Evolutionary conservation across 2,888 invertebrate species (phyloP).

Genomic region (Laothoe populi): DNA sequence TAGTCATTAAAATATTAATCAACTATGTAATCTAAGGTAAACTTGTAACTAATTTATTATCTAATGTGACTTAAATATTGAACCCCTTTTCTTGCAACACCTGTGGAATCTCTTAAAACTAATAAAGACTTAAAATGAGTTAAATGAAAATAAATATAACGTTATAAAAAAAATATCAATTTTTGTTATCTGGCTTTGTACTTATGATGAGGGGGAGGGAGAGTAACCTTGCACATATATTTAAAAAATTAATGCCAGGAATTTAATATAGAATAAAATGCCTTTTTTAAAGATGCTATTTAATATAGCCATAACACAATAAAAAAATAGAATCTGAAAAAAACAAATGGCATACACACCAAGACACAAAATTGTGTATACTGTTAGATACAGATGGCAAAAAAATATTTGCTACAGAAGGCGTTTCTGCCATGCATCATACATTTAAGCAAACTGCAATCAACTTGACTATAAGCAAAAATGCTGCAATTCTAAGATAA

Average conservation of each 20-base stretch:
- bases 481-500: background rate
- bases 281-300: too few species aligned
- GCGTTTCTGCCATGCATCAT: background rate
- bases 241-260: background rate
- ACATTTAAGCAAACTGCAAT: slow-evolving; percentile 1
- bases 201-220: background rate
- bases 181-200: background rate
- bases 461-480: background rate
- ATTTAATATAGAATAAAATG: too few species aligned
- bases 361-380: background rate
- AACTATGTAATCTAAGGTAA: too few species aligned
- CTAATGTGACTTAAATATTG: too few species aligned
- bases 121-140: background rate
- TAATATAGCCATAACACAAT: background rate
- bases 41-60: too few species aligned
- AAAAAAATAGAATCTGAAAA: background rate
- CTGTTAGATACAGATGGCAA: background rate
- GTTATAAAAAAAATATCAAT: too few species aligned
- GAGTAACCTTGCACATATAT: background rate
- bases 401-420: background rate
- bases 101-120: background rate
- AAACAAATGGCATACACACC: background rate
- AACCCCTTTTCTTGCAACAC: background rate
- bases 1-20: too few species aligned
- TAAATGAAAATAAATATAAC: too few species aligned